Percentiles rank a stretch among this genome's conserved stretches.
Evolutionary conservation across 2,797 vertebrate species (phyloP).

Genomic region (Simalia tracyae): DNA sequence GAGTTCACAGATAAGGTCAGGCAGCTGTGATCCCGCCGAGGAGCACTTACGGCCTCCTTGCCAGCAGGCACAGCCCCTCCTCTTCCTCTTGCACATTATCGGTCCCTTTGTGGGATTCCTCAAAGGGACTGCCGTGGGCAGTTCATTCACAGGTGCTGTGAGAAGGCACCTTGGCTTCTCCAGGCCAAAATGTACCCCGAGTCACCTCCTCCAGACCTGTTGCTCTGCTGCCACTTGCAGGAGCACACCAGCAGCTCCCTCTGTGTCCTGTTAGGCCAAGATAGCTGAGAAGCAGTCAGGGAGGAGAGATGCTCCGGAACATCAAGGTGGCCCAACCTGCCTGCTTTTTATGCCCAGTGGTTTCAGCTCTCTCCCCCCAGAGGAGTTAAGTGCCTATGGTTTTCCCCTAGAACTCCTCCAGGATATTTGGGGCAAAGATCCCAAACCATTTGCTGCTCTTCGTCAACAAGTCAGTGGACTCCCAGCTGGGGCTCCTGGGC

Average conservation of each 20-base stretch:
- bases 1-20: constrained; percentile 81
- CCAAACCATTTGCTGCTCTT: constrained; percentile 86
- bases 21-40: background rate
- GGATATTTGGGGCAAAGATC: constrained; percentile 84
- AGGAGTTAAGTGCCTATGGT: background rate
- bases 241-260: background rate
- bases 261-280: background rate
- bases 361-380: background rate
- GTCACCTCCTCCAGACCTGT: background rate
- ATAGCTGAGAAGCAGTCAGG: background rate
- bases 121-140: background rate
- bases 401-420: constrained; percentile 73
- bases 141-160: background rate
- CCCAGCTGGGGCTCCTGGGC: constrained; percentile 70
- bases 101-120: too few relatives aligned
- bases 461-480: constrained; percentile 77
- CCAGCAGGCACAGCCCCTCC: background rate
- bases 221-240: too few relatives aligned
- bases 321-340: background rate
- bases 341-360: background rate
- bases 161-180: background rate
- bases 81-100: background rate
- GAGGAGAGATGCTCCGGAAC: background rate
- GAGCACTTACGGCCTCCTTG: background rate
- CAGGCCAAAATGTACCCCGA: too few relatives aligned